phyloP scores from a whole-genome alignment of 2,113 vertebrate genomes.

The Thamnophis sirtalis region DNA sequence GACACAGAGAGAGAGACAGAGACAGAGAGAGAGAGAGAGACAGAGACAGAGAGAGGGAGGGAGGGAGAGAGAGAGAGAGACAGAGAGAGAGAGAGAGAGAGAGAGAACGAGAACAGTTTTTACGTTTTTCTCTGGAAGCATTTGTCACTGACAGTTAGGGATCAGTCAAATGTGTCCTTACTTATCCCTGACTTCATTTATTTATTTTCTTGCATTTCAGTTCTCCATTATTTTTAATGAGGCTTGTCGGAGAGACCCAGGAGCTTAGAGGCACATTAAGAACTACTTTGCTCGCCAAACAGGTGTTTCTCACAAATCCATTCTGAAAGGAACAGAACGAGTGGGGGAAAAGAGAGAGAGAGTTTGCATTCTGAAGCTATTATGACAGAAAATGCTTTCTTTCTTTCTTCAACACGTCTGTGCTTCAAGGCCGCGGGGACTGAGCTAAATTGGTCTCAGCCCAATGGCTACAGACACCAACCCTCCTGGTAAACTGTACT shows the following conservation, averaged over 20 bases:
- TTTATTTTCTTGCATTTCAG: not conserved
- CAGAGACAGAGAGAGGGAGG: no score
- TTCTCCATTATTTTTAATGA: constrained; percentile 14
- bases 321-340: not conserved
- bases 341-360: not conserved
- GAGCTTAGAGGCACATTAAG: constrained; percentile 1
- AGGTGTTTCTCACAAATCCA: not conserved
- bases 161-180: not conserved
- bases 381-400: not conserved
- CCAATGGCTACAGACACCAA: not conserved
- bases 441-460: not conserved
- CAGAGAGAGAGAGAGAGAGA: rapidly evolving
- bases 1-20: no score
- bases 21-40: no score
- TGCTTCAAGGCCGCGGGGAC: not conserved
- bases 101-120: not conserved
- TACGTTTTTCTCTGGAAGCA: not conserved
- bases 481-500: not conserved
- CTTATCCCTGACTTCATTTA: not conserved
- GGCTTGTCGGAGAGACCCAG: not conserved
- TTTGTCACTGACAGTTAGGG: not conserved
- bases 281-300: not conserved
- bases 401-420: not conserved
- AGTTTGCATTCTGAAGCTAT: not conserved
- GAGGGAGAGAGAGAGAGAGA: not conserved